Percentiles rank a stretch among this genome's conserved stretches.
Conservation (phyloP, 2,888 invertebrate species). For the Keiferia lycopersicella region DNA sequence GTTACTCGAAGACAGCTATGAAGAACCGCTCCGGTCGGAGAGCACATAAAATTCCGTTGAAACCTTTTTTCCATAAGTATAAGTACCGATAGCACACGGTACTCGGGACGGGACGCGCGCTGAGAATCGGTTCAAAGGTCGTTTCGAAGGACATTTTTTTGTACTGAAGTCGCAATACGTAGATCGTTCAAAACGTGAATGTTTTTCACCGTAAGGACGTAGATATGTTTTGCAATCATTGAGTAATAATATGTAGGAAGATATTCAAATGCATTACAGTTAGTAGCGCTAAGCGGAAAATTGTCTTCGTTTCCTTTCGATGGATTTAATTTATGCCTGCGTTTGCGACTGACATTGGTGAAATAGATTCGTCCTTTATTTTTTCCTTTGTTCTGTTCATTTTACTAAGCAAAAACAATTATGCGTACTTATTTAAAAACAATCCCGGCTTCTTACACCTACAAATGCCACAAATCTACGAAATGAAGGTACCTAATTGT, state of each 20-base stretch:
- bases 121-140: slow-evolving; percentile 70
- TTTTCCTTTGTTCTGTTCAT: too few species aligned
- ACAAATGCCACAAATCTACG: slow-evolving; percentile 49
- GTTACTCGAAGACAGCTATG: slow-evolving; percentile 73
- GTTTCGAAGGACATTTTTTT: slow-evolving; percentile 68
- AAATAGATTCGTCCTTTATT: slow-evolving; percentile 37
- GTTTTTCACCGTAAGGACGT: slow-evolving; percentile 7
- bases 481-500: slow-evolving; percentile 46
- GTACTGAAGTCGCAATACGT: slow-evolving; percentile 50
- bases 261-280: slow-evolving; percentile 33
- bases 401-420: too few species aligned
- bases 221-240: slow-evolving; percentile 1
- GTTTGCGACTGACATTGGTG: slow-evolving; percentile 40
- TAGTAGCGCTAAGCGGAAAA: slow-evolving; percentile 34
- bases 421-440: too few species aligned
- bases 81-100: slow-evolving; percentile 73
- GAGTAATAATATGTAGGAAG: slow-evolving; percentile 5
- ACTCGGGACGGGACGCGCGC: slow-evolving; percentile 48
- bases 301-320: slow-evolving; percentile 31
- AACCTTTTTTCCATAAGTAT: slow-evolving; percentile 67
- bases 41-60: slow-evolving; percentile 76
- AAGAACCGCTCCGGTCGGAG: slow-evolving; percentile 67
- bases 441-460: slow-evolving; percentile 46
- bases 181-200: not conserved
- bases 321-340: slow-evolving; percentile 32